These are phyloP conservation scores for Oedothorax gibbosus DNA, from an alignment of 1,140 invertebrate species.

Conservation along the genomic window DNA sequence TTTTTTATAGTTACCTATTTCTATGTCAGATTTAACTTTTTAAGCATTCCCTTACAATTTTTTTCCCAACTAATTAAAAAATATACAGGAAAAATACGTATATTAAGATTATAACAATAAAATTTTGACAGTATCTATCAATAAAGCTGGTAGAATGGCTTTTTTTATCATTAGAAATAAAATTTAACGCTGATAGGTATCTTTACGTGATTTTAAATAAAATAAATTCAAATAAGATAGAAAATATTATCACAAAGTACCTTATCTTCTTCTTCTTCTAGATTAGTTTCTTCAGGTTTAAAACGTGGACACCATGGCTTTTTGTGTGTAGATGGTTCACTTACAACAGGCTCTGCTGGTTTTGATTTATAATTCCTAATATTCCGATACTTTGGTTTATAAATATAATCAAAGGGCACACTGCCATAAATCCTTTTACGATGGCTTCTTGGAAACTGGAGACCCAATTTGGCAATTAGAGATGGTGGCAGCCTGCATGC, in stretches of 20 bases:
- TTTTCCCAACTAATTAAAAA: too few relatives aligned
- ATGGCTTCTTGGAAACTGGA: slow-evolving; percentile 67
- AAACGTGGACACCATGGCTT: not conserved
- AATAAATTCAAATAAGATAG: too few relatives aligned
- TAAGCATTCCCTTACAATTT: too few relatives aligned
- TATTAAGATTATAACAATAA: too few relatives aligned
- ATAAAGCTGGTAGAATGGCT: too few relatives aligned
- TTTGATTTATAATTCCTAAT: slow-evolving; percentile 45
- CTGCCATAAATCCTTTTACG: slow-evolving; percentile 70
- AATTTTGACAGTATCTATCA: too few relatives aligned
- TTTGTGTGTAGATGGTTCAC: not conserved
- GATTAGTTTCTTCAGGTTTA: slow-evolving; percentile 16
- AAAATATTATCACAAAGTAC: slow-evolving; percentile 1
- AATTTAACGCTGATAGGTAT: too few relatives aligned
- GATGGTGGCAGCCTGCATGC: slow-evolving; percentile 71
- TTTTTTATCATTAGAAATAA: too few relatives aligned
- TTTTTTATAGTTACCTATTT: too few relatives aligned
- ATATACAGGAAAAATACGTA: too few relatives aligned
- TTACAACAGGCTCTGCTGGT: not conserved
- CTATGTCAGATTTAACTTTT: too few relatives aligned
- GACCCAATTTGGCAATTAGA: slow-evolving; percentile 72
- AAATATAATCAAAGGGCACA: slow-evolving; percentile 71
- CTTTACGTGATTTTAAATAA: too few relatives aligned
- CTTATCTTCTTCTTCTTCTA: slow-evolving; percentile 60
- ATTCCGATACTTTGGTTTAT: not conserved